phyloP scores from a whole-genome alignment of 1,140 invertebrate species.

The Brachionus asplanchnoidis region DNA sequence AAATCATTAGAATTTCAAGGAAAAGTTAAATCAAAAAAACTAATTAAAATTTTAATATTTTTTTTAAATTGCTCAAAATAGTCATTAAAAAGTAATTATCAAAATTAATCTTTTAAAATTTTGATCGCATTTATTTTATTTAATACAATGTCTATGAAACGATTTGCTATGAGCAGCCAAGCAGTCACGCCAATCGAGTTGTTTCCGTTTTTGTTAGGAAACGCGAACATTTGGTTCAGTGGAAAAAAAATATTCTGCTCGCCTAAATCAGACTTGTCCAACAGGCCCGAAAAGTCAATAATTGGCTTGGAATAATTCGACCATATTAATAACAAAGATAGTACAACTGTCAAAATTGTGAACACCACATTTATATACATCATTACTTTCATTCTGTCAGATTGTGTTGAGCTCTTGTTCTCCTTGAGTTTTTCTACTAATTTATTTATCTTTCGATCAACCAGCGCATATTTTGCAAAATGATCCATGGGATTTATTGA shows the following conservation, averaged over 20 bases:
- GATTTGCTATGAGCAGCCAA: conserved; percentile 23
- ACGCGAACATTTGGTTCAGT: neutral
- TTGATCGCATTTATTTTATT: neutral
- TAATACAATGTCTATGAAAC: conserved; percentile 16
- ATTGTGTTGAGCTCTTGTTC: neutral
- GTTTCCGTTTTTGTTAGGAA: neutral
- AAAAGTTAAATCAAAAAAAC: no score
- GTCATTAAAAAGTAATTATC: neutral
- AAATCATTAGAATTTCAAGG: no score
- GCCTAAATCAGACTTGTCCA: neutral
- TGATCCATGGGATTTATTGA: conserved; percentile 20
- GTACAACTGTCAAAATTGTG: neutral
- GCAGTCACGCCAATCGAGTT: conserved; percentile 33
- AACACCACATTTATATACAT: conserved; percentile 13
- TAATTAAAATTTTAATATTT: neutral
- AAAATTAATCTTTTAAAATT: neutral
- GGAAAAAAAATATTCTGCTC: conserved; percentile 4
- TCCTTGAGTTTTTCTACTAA: conserved; percentile 22
- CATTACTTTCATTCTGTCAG: conserved; percentile 19
- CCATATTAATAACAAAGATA: conserved; percentile 27
- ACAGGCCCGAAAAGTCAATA: conserved; percentile 15
- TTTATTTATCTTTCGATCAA: conserved; percentile 38
- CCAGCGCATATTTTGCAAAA: conserved; percentile 31
- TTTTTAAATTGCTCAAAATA: no score
- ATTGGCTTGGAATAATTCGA: conserved; percentile 28